Base-by-base conservation (phyloP, 2,888 invertebrate species). In the Zonitis immaculata region DNA sequence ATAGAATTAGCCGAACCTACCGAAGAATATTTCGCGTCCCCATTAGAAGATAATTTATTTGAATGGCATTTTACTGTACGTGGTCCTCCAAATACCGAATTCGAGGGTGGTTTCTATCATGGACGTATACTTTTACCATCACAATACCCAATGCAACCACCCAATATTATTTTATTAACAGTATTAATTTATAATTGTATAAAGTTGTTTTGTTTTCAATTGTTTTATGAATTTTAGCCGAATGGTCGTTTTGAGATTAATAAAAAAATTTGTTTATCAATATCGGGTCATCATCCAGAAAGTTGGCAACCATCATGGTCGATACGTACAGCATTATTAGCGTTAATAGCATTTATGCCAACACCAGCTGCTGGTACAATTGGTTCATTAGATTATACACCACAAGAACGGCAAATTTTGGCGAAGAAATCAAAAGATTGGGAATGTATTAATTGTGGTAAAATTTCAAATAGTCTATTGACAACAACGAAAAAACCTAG, bases 261-360 rank as follows among this genome's bases (percentile, higher is more conserved):
- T 73, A 94, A 91, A 74, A 96, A 96, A 77, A 95, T 97, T 67
- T 97, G 96, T 73, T 78, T 96, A 61, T 95, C 93, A 58, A 96
- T 96, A 67, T 95, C 95, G 55, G 95, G 93, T 5, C 89, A 95
- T 76, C 96, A 96, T 75, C 96, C 95, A n/a, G 96, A 97, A 76
- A 92, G 93, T 30, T 97, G 96, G 96, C 92, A 94, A 71, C 96
- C 96, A 22, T 94, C 93, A 3, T 96, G 96, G 96, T 95, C 94
- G 26, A 94, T 96, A 61, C 82, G 95, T 57, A 96, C 95, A 48
- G 95, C 95, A 9, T 77, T 96, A 52, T 76, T 96, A 60, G 95
- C 95, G 12, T 79, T 96, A 53, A 94, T 95, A 67, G 92, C 95
- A 1, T 96, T 96, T 71, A 93, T 96, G 92, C 94, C 95, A 0